These are phyloP conservation scores for Whitmania pigra DNA, from an alignment of 1,140 invertebrate species.

Conservation along the genomic window DNA sequence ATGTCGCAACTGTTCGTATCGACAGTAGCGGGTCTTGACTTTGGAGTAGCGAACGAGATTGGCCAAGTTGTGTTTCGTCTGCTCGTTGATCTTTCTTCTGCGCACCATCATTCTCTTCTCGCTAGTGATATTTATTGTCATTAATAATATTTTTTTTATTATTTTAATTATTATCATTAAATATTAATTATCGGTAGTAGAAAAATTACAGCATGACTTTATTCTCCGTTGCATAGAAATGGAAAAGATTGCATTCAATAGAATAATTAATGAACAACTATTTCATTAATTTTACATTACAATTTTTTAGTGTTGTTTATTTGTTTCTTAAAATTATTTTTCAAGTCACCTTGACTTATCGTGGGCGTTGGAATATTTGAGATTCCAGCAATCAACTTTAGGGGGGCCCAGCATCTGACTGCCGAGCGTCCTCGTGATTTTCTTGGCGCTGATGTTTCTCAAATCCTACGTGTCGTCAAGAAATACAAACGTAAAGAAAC, in stretches of 20 bases:
- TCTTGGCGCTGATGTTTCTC: not conserved
- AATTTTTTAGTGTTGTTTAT: not conserved
- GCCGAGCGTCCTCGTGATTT: not conserved
- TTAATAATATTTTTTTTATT: not conserved
- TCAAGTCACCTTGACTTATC: not conserved
- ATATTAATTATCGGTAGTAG: not conserved
- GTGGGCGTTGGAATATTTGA: not conserved
- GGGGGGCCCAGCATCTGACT: not conserved
- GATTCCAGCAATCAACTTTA: constrained; percentile 6
- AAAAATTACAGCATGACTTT: not conserved
- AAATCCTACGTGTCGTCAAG: not conserved
- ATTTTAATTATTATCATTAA: constrained; percentile 3
- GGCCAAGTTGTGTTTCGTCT: not conserved
- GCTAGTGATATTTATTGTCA: not conserved
- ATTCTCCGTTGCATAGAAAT: not conserved
- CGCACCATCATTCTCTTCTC: not conserved
- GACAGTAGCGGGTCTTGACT: not conserved
- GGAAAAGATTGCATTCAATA: not conserved
- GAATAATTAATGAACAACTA: too few relatives aligned
- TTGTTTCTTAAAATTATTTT: too few relatives aligned
- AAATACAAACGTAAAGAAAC: too few relatives aligned
- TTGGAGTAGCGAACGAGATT: not conserved
- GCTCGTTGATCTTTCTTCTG: not conserved
- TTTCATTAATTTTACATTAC: not conserved
- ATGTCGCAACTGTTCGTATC: not conserved